Base-by-base conservation (phyloP, 2,113 vertebrate genomes). In the Bufo gargarizans region DNA sequence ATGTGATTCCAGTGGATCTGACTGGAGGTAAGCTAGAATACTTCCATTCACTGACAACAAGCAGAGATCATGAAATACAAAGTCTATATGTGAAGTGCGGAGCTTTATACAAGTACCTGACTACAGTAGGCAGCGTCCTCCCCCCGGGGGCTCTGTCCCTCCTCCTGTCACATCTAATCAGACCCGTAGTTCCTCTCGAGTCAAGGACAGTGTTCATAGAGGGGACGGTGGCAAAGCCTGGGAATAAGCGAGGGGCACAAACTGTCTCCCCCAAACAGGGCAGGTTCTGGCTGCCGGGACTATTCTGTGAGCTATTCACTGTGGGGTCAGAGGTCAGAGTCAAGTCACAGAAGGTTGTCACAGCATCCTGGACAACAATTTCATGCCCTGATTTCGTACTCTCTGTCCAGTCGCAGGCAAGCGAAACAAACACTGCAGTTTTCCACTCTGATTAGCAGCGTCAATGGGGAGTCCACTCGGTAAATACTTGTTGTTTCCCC, bases 381-480 rank as follows among this genome's bases (percentile, higher is more conserved):
- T 82, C 87, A 83, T 77, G 87, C 69, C 71, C 80, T 88, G 87
- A 88, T 83, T 88, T 83, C 74, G 87, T 22, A 76, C 86, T 74
- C 87, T 82, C 56, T 88, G 80, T 88, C 87, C 87, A 33, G 87
- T 77, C 5, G 67, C 87, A 83, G 71, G 78, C 47, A 82, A 88
- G 86, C 78, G 65, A 88, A 83, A 88, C 87, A 88, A 88, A 88
- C 79, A 65, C 43, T 19, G 56, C 69, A 77, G 69, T 88, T 87
- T 87, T 83, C 80, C 87, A 88, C 87, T 88, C 87, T 88, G 87
- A 88, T 88, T 88, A 88, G 80, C 87, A 88, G 63, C 80, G 61
- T 88, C 87, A 88, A 88, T 83, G 10, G 79, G 22, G 16, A 7
- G 80, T 74, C 80, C 80, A 72, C 55, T 55, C 67, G 19, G 58